Percentiles rank a stretch among this genome's conserved stretches.
phyloP scores from a whole-genome alignment of 2,888 invertebrate species.

The Rotaria socialis region DNA sequence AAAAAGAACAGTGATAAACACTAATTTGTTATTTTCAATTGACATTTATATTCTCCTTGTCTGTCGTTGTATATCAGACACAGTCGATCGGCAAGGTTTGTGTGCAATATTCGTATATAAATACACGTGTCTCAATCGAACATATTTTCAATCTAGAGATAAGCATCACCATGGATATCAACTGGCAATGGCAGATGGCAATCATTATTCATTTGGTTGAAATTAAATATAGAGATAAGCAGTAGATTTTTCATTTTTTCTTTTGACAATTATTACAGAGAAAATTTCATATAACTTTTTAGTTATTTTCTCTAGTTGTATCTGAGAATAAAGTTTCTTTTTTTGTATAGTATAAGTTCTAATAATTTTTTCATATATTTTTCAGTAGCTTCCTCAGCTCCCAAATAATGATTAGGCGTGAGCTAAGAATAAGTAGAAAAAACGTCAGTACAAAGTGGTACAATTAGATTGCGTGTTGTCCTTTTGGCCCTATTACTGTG shows the following conservation, averaged over 20 bases:
- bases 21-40: not conserved
- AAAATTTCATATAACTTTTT: not conserved
- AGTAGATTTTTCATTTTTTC: not conserved
- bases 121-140: not conserved
- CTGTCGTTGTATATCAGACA: not conserved
- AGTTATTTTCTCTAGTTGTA: not conserved
- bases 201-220: not conserved
- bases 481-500: not conserved
- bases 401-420: not conserved
- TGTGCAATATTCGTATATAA: not conserved
- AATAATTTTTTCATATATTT: not conserved
- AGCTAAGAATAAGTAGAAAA: not conserved
- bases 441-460: too few relatives aligned
- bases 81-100: not conserved
- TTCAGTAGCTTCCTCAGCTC: not conserved
- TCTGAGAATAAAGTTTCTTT: too few relatives aligned
- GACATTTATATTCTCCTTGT: not conserved
- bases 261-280: not conserved
- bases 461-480: not conserved
- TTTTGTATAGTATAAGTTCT: not conserved
- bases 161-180: not conserved
- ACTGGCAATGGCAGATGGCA: not conserved
- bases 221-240: not conserved
- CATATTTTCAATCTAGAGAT: not conserved
- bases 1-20: not conserved